A percentile compares a stretch with the other conserved stretches of the same genome.
Evolutionary conservation across 1,140 invertebrate genomes (phyloP).

Genomic region (Sycophaga agraensis): DNA sequence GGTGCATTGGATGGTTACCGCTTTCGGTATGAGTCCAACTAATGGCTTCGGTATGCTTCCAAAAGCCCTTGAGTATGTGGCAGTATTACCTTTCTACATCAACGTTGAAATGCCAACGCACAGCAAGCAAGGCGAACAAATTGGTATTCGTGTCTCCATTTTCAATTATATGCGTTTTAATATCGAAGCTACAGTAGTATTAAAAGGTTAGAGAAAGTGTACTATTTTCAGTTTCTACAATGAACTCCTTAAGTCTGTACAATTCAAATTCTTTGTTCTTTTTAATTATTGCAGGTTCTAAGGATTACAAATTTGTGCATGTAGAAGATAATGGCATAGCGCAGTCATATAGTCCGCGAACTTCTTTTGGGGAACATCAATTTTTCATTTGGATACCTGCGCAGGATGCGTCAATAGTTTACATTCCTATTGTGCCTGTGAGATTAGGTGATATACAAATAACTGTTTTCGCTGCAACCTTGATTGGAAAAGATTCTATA

Average conservation of each 20-base stretch:
- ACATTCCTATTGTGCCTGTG: conserved; percentile 87
- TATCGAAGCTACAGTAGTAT: conserved; percentile 82
- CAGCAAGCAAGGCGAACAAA: conserved; percentile 88
- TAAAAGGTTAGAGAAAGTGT: conserved; percentile 59
- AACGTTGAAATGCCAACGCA: conserved; percentile 88
- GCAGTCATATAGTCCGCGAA: conserved; percentile 80
- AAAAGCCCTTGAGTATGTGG: conserved; percentile 77
- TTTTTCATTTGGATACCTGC: conserved; percentile 86
- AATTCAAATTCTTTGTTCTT: neutral
- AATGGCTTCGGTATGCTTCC: conserved; percentile 84
- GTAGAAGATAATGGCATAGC: conserved; percentile 89
- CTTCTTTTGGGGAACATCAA: conserved; percentile 88
- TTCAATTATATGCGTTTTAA: conserved; percentile 90
- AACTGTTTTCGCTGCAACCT: conserved; percentile 78
- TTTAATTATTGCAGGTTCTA: conserved; percentile 60
- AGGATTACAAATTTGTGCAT: conserved; percentile 91
- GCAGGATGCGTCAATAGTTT: conserved; percentile 78
- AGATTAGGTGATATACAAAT: conserved; percentile 78
- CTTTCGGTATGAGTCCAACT: conserved; percentile 84
- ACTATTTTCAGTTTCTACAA: too few relatives aligned
- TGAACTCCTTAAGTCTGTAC: too few relatives aligned
- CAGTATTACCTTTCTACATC: conserved; percentile 89
- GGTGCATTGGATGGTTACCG: conserved; percentile 90
- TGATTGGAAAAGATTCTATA: conserved; percentile 79
- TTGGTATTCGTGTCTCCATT: conserved; percentile 87